Conservation (phyloP, 1,140 invertebrate species). For the Drosophila yakuba region DNA sequence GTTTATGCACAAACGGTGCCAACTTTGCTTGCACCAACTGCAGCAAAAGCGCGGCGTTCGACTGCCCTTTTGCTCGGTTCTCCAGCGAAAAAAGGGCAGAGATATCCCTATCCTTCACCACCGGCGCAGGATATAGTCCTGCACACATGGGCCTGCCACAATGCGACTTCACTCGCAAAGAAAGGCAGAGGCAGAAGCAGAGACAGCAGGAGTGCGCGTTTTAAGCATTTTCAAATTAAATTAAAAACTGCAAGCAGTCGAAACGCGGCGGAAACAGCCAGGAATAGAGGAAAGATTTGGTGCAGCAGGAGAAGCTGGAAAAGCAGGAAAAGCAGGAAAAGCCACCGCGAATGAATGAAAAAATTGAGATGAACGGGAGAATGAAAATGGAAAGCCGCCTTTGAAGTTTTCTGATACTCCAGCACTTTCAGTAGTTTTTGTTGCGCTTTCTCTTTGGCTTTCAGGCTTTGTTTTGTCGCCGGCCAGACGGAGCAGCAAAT, state of each 20-base stretch:
- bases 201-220: slow-evolving; percentile 53
- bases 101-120: slow-evolving; percentile 18
- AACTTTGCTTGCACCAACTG: slow-evolving; percentile 66
- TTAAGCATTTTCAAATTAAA: slow-evolving; percentile 79
- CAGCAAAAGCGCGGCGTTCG: slow-evolving; percentile 62
- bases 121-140: slow-evolving; percentile 19
- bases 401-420: slow-evolving; percentile 52
- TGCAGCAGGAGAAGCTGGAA: slow-evolving; percentile 8
- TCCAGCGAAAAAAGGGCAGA: slow-evolving; percentile 2
- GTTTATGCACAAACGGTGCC: slow-evolving; percentile 82
- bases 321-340: slow-evolving; percentile 25
- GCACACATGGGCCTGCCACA: slow-evolving; percentile 22
- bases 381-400: slow-evolving; percentile 49
- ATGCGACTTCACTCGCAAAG: slow-evolving; percentile 40
- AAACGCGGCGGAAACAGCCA: slow-evolving; percentile 25
- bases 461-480: slow-evolving; percentile 27
- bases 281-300: slow-evolving; percentile 2
- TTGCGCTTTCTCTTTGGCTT: slow-evolving; percentile 25
- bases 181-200: slow-evolving; percentile 26
- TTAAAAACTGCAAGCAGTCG: slow-evolving; percentile 65
- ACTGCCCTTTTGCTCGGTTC: slow-evolving; percentile 54
- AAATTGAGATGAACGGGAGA: slow-evolving; percentile 10
- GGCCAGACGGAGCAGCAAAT: slow-evolving; percentile 26
- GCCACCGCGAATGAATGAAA: slow-evolving; percentile 21
- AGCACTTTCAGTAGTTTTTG: slow-evolving; percentile 50